phyloP scores from a whole-genome alignment of 2,888 invertebrate species.

The Macaria liturata region DNA sequence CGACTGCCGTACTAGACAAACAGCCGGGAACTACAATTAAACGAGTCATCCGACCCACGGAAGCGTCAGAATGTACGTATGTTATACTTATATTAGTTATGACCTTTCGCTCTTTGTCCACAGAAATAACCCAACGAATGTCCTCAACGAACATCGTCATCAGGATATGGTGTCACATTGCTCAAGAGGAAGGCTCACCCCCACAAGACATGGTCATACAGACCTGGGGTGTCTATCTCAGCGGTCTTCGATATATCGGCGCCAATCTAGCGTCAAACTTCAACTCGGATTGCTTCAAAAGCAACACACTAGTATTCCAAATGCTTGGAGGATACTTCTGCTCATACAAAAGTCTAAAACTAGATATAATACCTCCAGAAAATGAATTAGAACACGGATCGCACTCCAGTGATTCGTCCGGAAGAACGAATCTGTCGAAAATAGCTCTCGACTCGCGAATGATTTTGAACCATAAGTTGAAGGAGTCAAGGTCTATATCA shows the following conservation, averaged over 20 bases:
- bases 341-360: conserved; percentile 78
- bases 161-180: conserved; percentile 73
- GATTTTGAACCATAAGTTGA: conserved; percentile 56
- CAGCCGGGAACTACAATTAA: no score
- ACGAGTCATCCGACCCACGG: no score
- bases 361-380: conserved; percentile 76
- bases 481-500: conserved; percentile 70
- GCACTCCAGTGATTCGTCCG: conserved; percentile 70
- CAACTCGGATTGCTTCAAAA: conserved; percentile 86
- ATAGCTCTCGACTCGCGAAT: conserved; percentile 63
- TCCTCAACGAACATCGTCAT: conserved; percentile 76
- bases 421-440: conserved; percentile 63
- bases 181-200: conserved; percentile 44
- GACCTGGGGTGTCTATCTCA: conserved; percentile 93
- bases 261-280: conserved; percentile 87
- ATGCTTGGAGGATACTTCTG: conserved; percentile 95
- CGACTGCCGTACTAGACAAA: no score
- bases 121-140: conserved; percentile 76
- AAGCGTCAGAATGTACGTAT: no score
- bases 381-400: conserved; percentile 72
- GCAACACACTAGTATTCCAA: conserved; percentile 92
- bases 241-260: conserved; percentile 90
- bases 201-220: conserved; percentile 85
- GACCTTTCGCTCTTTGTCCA: conserved; percentile 32
- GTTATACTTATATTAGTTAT: not conserved